These are phyloP conservation scores for Trichonephila clavipes DNA, from an alignment of 1,140 invertebrate genomes.

Conservation along the genomic window DNA sequence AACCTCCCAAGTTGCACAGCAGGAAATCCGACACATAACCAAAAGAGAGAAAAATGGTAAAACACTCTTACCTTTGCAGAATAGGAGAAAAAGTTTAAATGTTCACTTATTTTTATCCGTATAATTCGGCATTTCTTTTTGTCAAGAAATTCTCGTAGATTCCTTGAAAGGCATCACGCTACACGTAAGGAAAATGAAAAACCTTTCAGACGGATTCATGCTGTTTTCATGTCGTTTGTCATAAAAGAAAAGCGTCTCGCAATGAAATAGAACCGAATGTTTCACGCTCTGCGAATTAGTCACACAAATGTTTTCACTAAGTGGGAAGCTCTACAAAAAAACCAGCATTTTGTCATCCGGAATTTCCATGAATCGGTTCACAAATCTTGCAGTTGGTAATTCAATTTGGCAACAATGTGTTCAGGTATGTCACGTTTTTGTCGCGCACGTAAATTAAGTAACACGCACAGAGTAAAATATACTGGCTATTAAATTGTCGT, in stretches of 20 bases:
- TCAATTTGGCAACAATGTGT: too few relatives aligned
- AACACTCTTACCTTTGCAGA: not conserved
- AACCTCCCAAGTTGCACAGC: conserved; percentile 27
- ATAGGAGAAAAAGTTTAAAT: not conserved
- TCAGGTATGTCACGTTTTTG: too few relatives aligned
- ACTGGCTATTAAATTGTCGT: too few relatives aligned
- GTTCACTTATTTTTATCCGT: not conserved
- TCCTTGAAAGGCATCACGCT: not conserved
- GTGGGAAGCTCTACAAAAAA: not conserved
- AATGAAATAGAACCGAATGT: not conserved
- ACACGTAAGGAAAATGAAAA: not conserved
- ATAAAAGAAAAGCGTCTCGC: not conserved
- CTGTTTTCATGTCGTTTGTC: not conserved
- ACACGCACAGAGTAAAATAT: too few relatives aligned
- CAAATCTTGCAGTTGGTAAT: too few relatives aligned
- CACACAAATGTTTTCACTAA: not conserved
- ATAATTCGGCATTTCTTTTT: not conserved
- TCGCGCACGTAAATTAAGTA: too few relatives aligned
- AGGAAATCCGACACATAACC: not conserved
- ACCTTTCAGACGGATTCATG: not conserved
- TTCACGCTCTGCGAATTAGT: not conserved
- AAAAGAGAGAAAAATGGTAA: not conserved
- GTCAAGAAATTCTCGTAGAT: not conserved
- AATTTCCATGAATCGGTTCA: not conserved
- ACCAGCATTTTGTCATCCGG: not conserved